Conservation (phyloP, 2,113 vertebrate species). For the Myodes glareolus region DNA sequence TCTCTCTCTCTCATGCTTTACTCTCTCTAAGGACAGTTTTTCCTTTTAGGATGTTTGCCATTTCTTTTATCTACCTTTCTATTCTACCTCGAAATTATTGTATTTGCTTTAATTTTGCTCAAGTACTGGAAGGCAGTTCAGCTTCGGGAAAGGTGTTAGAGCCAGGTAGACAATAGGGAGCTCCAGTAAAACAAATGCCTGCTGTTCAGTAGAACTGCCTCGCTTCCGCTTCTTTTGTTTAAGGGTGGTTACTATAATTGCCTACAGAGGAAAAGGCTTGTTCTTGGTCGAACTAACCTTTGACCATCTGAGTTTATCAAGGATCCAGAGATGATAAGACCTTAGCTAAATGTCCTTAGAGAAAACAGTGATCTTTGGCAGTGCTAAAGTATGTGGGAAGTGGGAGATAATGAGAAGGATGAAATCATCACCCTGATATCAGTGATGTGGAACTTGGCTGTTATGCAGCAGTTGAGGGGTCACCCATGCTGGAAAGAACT, state of each 20-base stretch:
- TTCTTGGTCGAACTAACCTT: slow-evolving; percentile 48
- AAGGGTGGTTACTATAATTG: slow-evolving; percentile 6
- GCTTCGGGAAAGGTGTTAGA: background rate
- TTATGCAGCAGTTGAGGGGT: background rate
- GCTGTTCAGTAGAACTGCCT: background rate
- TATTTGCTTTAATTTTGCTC: background rate
- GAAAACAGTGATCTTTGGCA: background rate
- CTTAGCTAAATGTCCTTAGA: slow-evolving; percentile 42
- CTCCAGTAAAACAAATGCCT: slow-evolving; percentile 25
- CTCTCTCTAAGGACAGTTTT: background rate
- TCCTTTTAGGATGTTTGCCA: slow-evolving; percentile 34
- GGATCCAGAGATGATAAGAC: slow-evolving; percentile 45
- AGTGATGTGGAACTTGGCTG: background rate
- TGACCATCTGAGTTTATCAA: slow-evolving; percentile 47
- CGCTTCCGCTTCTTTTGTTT: background rate
- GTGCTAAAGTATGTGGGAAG: background rate
- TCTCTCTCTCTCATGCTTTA: background rate
- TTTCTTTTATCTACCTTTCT: slow-evolving; percentile 45
- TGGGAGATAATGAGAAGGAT: background rate
- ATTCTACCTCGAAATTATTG: slow-evolving; percentile 32
- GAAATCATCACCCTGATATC: background rate
- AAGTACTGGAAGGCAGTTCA: background rate
- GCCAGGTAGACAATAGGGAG: background rate
- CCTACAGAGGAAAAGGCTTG: slow-evolving; percentile 9
- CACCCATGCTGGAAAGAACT: background rate